Base-by-base conservation (phyloP, 2,888 invertebrate genomes). In the Drosophila greeni region DNA sequence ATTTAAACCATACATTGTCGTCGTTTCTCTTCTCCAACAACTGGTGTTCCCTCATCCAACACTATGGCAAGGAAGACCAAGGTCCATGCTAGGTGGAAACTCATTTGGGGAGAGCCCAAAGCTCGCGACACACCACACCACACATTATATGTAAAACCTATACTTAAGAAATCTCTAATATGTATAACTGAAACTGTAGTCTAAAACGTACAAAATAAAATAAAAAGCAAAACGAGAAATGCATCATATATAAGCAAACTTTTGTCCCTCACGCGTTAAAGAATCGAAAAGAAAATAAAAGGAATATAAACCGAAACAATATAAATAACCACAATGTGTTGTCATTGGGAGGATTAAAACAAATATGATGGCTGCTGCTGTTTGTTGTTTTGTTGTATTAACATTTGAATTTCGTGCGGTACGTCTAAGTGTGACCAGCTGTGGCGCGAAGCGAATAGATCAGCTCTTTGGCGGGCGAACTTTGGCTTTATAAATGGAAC, bases 201-300 rank as follows among this genome's bases (percentile, higher is more conserved):
- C 55, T 59, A 55, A 59, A 59, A 55, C 58, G 62, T 62, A 62
- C 62, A 62, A 62, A 62, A 59, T 62, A 59, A 59, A 62, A 31
- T 62, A 49, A 56, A 36, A 20, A 20, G 20, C 2, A 20, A 20
- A 43, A 45, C 51, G 47, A 23, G 18, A 40, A 58, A 39, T 56
- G 56, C 56, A 60, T 37, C 56, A 60, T 60, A 47, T 60, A 45
- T 59, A 60, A 60, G 59, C 56, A 45, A 60, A 56, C 59, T 48
- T 62, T 62, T 62, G 51, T 62, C 62, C 62, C 60, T 62, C 51
- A 52, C 60, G 43, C 34, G 60, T 60, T 60, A 43, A 62, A 37
- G 60, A 60, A 62, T 60, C 62, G 60, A 62, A 62, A 62, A 62
- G 59, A 62, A 51, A 62, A 62, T 60, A 37, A 51, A 51, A 58